Conservation (phyloP, 2,113 vertebrate species). For the Leptobrachium leishanense region DNA sequence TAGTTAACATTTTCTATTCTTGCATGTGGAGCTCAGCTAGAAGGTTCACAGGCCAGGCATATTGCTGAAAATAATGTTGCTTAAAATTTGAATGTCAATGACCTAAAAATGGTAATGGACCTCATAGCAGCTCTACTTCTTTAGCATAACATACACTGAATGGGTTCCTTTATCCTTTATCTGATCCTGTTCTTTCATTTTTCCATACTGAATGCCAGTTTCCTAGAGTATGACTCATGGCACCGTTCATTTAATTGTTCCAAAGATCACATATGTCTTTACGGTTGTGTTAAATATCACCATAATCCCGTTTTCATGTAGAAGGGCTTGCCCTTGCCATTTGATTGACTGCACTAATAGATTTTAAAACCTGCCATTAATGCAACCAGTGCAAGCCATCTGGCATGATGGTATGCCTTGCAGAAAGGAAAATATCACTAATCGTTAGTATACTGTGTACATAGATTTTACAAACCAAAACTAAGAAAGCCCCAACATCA, state of each 20-base stretch:
- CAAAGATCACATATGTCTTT: conserved; percentile 14
- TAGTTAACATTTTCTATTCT: too few species aligned
- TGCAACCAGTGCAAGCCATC: conserved; percentile 11
- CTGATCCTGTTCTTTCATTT: conserved; percentile 2
- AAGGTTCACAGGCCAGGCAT: too few species aligned
- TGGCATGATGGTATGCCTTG: conserved; percentile 12
- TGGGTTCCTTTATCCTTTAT: not conserved
- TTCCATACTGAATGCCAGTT: conserved; percentile 23
- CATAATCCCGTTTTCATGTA: conserved; percentile 12
- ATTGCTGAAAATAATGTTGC: not conserved
- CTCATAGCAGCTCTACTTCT: not conserved
- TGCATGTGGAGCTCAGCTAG: too few species aligned
- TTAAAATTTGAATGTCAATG: too few species aligned
- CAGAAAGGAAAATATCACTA: not conserved
- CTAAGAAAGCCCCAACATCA: too few species aligned
- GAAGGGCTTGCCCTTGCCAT: not conserved
- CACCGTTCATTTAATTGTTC: conserved; percentile 30
- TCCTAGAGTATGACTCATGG: conserved; percentile 10
- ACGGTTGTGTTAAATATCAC: conserved; percentile 19
- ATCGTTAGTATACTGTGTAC: too few species aligned
- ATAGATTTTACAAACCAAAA: too few species aligned
- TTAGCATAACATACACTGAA: conserved; percentile 2
- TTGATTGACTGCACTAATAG: conserved; percentile 6
- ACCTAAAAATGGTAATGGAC: not conserved
- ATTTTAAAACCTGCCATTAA: conserved; percentile 16